Conservation (phyloP, 2,797 vertebrate genomes). For the Muscicapa comitata region DNA sequence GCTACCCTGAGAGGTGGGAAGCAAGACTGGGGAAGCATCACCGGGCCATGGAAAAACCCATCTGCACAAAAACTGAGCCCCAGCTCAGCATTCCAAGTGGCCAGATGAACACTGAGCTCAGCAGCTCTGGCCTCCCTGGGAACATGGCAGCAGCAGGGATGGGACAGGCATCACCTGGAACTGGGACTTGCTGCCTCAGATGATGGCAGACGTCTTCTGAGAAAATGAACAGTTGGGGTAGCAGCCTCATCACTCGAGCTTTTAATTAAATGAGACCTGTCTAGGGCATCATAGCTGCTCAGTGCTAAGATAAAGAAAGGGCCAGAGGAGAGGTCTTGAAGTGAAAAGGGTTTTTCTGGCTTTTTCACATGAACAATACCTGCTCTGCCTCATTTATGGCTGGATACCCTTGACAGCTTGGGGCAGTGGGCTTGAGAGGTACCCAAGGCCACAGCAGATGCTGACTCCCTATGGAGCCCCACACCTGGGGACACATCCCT, state of each 20-base stretch:
- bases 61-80: neutral
- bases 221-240: neutral
- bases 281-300: neutral
- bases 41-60: rapidly evolving
- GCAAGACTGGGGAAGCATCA: neutral
- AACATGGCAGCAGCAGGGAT: neutral
- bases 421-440: neutral
- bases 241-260: neutral
- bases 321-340: neutral
- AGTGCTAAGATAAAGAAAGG: neutral
- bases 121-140: neutral
- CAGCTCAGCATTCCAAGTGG: neutral
- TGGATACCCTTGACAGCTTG: neutral
- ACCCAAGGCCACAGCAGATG: neutral
- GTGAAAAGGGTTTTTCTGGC: neutral
- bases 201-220: rapidly evolving
- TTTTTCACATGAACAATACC: neutral
- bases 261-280: neutral
- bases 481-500: neutral
- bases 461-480: neutral
- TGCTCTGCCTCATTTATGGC: neutral
- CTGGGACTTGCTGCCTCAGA: neutral
- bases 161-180: neutral
- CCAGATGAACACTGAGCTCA: neutral
- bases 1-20: neutral